phyloP scores from a whole-genome alignment of 2,888 invertebrate species.

The Tetrapedia diversipes region DNA sequence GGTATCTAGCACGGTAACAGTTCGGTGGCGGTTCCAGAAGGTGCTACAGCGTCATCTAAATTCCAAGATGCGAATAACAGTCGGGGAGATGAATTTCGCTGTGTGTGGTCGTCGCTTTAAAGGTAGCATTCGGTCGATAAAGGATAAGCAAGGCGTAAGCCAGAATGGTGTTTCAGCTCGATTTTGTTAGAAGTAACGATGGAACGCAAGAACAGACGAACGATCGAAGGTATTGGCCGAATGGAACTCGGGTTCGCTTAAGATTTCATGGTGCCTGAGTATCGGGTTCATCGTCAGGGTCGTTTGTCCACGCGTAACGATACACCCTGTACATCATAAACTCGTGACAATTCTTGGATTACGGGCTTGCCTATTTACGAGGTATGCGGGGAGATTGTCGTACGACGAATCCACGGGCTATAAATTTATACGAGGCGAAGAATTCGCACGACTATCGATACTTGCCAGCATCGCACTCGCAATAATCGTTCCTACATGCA shows the following conservation, averaged over 20 bases:
- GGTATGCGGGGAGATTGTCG: slow-evolving; percentile 32
- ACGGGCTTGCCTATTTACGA: slow-evolving; percentile 45
- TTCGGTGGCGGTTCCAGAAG: neutral
- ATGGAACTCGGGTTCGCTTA: slow-evolving; percentile 7
- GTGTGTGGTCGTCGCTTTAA: neutral
- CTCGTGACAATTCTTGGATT: slow-evolving; percentile 49
- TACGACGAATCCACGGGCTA: slow-evolving; percentile 26
- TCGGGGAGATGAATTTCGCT: neutral
- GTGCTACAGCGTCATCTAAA: neutral
- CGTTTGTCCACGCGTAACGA: slow-evolving; percentile 11
- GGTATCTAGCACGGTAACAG: neutral
- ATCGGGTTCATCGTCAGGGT: neutral
- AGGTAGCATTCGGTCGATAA: neutral
- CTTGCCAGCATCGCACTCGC: slow-evolving; percentile 1
- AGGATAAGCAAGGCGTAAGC: neutral
- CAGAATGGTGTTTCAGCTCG: neutral
- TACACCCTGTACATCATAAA: slow-evolving; percentile 40
- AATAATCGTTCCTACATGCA: slow-evolving; percentile 49
- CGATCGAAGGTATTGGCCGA: neutral
- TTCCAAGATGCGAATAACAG: neutral
- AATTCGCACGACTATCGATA: slow-evolving; percentile 44
- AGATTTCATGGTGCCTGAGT: slow-evolving; percentile 3
- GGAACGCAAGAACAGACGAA: neutral
- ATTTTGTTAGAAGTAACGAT: neutral
- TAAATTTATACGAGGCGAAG: slow-evolving; percentile 33